Conservation (phyloP, 2,113 vertebrate genomes). For the Nymphicus hollandicus region DNA sequence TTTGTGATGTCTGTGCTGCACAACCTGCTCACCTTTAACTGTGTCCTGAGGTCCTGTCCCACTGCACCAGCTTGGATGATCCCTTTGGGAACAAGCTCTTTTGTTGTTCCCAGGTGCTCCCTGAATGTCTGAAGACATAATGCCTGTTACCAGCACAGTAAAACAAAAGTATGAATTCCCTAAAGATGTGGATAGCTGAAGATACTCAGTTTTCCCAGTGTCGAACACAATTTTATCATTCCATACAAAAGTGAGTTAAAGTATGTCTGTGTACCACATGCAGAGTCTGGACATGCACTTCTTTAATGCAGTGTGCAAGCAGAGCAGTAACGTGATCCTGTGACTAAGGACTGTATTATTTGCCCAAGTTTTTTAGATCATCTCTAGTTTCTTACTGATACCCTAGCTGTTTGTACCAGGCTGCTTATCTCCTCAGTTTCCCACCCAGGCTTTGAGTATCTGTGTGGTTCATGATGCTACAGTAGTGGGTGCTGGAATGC, state of each 20-base stretch:
- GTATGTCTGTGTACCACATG: background rate
- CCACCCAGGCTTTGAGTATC: background rate
- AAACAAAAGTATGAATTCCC: background rate
- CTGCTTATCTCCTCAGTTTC: background rate
- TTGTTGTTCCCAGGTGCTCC: background rate
- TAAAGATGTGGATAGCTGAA: background rate
- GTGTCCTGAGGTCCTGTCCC: background rate
- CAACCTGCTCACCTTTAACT: background rate
- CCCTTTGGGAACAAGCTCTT: background rate
- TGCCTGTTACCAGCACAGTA: background rate
- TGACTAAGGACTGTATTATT: background rate
- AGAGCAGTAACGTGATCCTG: background rate
- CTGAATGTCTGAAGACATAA: background rate
- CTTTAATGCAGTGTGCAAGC: background rate
- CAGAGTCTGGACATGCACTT: background rate
- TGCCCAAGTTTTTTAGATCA: background rate
- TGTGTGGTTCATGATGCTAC: background rate
- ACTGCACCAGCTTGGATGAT: background rate
- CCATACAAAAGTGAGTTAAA: background rate
- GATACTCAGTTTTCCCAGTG: background rate
- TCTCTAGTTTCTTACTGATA: background rate
- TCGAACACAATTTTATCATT: background rate
- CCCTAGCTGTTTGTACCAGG: background rate
- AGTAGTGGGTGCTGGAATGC: background rate
- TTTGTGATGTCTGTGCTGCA: background rate